Conservation (phyloP, 1,140 invertebrate genomes). For the Bombus superbus region DNA sequence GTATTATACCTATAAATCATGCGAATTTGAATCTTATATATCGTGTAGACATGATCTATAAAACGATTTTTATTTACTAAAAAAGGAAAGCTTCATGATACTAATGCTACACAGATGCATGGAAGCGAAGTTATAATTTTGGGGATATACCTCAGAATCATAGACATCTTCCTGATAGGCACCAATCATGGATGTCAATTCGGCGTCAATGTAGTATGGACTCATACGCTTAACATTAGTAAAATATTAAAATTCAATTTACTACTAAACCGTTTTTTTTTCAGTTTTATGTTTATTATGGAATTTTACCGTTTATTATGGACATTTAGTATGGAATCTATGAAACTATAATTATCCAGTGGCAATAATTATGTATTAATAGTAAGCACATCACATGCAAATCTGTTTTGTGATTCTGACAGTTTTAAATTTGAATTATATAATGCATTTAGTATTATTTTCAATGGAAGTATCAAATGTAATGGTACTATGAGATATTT, state of each 20-base stretch:
- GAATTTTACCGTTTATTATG: background rate
- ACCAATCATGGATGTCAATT: conserved; percentile 88
- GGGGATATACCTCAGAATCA: conserved; percentile 84
- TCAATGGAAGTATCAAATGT: background rate
- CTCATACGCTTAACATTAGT: conserved; percentile 86
- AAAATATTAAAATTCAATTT: conserved; percentile 70
- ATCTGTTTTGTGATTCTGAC: background rate
- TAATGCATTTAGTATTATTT: background rate
- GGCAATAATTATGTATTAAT: background rate
- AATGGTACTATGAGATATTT: background rate
- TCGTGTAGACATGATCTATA: conserved; percentile 19
- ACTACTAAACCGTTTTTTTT: conserved; percentile 9
- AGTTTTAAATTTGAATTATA: background rate
- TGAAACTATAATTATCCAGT: background rate
- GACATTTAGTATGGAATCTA: conserved; percentile 13
- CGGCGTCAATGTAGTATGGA: conserved; percentile 88
- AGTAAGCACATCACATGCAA: conserved; percentile 22
- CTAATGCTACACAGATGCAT: conserved; percentile 82
- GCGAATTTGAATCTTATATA: conserved; percentile 41
- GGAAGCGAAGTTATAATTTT: conserved; percentile 73
- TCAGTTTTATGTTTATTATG: conserved; percentile 11
- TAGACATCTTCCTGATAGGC: conserved; percentile 85
- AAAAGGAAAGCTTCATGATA: conserved; percentile 58
- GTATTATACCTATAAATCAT: conserved; percentile 34
- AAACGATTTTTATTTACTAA: conserved; percentile 10